Base-by-base conservation (phyloP, 2,797 vertebrate genomes). In the Linurgus olivaceus region DNA sequence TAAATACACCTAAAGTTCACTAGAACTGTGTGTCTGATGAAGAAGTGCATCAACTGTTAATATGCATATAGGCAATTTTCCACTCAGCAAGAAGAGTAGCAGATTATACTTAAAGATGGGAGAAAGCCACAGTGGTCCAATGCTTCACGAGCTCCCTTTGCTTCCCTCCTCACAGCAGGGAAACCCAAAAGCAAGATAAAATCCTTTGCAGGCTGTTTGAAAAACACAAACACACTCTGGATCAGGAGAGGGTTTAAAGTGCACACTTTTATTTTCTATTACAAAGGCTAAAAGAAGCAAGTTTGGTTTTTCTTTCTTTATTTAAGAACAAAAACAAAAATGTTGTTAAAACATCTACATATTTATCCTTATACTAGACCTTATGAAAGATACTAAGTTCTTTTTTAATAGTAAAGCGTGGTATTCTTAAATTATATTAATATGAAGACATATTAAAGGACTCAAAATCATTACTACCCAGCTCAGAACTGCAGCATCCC, bases 351-450 rank as follows among this genome's bases (percentile, higher is more conserved):
- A 98, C 97, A 96, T 97, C 98, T 98, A 98, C 97, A 96, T 98
- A 98, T 98, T 98, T 98, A 98, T 98, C 97, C 94, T 97, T 97
- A 97, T 98, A 98, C 98, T 98, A 98, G 96, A 97, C 96, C 94
- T 98, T 98, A 97, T 97, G 97, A 96, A 98, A 97, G 91, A 96
- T 95, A 97, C 93, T 97, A 97, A 96, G 80, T 97, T 96, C 48
- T 90, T 97, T 98, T 98, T 98, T 98, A 98, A 98, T 98, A 98
- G 97, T 98, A 98, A 98, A 98, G 98, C 97, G 97, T 98, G 98
- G 98, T 98, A 98, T 98, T 98, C 97, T 97, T 98, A 97, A 97
- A 97, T 95, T 97, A 96, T 96, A 98, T 98, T 98, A 98, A 98
- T 97, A 98, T 96, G 96, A 95, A 98, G 96, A 97, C 97, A 96